phyloP scores from a whole-genome alignment of 2,113 vertebrate species.

The Rousettus leschenaultii region DNA sequence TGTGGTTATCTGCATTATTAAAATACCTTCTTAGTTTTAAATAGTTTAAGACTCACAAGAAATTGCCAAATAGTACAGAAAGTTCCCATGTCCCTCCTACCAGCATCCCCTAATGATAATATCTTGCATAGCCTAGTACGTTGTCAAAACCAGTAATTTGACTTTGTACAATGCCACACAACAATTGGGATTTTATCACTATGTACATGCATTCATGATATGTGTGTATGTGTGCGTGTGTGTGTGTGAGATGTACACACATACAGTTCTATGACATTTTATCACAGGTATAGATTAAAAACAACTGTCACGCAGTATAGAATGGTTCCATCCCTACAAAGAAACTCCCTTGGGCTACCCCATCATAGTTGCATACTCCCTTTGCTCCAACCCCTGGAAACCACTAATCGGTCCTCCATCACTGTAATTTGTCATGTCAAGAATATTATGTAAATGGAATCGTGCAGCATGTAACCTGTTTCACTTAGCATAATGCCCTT shows the following conservation, averaged over 20 bases:
- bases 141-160: not conserved
- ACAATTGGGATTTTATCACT: not conserved
- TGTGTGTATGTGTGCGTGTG: no score
- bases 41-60: not conserved
- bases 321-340: not conserved
- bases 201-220: no score
- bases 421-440: not conserved
- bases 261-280: not conserved
- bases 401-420: not conserved
- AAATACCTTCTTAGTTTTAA: not conserved
- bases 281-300: not conserved
- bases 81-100: not conserved
- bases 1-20: not conserved
- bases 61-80: not conserved
- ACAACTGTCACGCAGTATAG: no score
- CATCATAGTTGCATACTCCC: not conserved
- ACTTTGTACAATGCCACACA: not conserved
- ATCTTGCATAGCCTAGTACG: fast-evolving
- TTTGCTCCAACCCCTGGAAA: not conserved
- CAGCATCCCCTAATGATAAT: fast-evolving
- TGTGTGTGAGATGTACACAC: not conserved
- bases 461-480: not conserved
- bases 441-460: not conserved
- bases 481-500: not conserved
- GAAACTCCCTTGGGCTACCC: not conserved